A percentile compares a stretch with the other conserved stretches of the same genome.
Evolutionary conservation across 2,797 vertebrate genomes (phyloP).

Genomic region (Thunnus albacares): DNA sequence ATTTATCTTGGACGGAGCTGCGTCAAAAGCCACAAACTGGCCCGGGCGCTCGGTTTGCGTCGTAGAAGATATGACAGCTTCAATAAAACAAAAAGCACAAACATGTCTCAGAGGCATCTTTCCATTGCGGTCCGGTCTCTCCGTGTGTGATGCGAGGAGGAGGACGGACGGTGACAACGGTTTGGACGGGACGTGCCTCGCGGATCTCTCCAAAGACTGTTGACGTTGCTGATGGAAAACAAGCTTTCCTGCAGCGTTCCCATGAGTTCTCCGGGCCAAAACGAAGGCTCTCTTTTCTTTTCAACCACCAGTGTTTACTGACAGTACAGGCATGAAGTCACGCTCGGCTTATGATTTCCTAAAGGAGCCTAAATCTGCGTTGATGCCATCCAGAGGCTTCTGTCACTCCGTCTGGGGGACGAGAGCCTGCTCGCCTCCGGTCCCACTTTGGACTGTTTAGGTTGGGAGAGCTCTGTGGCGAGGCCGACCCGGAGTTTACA

Average conservation of each 20-base stretch:
- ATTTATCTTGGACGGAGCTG: background rate
- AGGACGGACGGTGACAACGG: background rate
- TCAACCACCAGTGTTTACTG: conserved; percentile 48
- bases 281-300: background rate
- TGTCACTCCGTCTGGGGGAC: conserved; percentile 27
- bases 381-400: conserved; percentile 53
- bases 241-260: conserved; percentile 21
- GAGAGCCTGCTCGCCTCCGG: conserved; percentile 32
- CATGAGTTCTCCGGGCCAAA: background rate
- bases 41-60: background rate
- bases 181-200: background rate
- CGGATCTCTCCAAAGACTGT: background rate
- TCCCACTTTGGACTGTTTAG: conserved; percentile 51
- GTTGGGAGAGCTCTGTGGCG: conserved; percentile 38
- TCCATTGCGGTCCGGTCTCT: conserved; percentile 18
- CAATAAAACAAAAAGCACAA: background rate
- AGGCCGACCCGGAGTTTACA: conserved; percentile 45
- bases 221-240: conserved; percentile 30
- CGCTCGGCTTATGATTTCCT: conserved; percentile 37
- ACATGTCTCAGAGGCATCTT: background rate
- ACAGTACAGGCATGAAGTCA: conserved; percentile 30
- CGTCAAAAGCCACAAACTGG: background rate
- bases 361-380: background rate
- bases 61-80: conserved; percentile 7
- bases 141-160: conserved; percentile 36